phyloP scores from a whole-genome alignment of 2,113 vertebrate species.

The Ammodytes dubius region DNA sequence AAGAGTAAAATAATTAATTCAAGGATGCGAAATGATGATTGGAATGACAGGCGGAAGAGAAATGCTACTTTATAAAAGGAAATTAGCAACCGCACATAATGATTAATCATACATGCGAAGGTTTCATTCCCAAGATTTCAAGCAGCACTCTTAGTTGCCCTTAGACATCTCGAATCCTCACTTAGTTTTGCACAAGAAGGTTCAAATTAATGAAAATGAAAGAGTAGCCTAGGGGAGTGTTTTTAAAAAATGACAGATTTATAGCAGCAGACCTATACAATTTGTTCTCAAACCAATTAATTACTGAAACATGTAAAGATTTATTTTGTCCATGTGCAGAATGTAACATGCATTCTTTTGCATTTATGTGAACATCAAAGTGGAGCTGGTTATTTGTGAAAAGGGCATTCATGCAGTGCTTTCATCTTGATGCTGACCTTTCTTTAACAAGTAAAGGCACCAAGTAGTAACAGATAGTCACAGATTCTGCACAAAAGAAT shows the following conservation, averaged over 20 bases:
- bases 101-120: conserved; percentile 50
- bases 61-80: conserved; percentile 42
- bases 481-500: conserved; percentile 27
- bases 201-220: conserved; percentile 1
- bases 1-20: conserved; percentile 40
- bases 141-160: conserved; percentile 12
- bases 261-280: neutral
- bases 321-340: neutral
- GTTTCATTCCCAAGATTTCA: conserved; percentile 36
- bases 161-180: neutral
- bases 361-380: neutral
- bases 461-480: conserved; percentile 4
- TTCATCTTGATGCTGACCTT: neutral
- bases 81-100: conserved; percentile 48
- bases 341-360: neutral
- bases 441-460: conserved; percentile 19
- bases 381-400: neutral
- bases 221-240: neutral
- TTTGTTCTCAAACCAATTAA: neutral
- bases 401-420: neutral
- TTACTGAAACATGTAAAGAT: neutral
- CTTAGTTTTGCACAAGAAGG: conserved; percentile 1
- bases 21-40: conserved; percentile 43
- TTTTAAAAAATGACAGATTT: conserved; percentile 5
- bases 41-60: conserved; percentile 28